Evolutionary conservation across 2,797 vertebrate species (phyloP), one percentile per base, ranked within the genome.

Genomic region (Hippopotamyrus pictus): DNA sequence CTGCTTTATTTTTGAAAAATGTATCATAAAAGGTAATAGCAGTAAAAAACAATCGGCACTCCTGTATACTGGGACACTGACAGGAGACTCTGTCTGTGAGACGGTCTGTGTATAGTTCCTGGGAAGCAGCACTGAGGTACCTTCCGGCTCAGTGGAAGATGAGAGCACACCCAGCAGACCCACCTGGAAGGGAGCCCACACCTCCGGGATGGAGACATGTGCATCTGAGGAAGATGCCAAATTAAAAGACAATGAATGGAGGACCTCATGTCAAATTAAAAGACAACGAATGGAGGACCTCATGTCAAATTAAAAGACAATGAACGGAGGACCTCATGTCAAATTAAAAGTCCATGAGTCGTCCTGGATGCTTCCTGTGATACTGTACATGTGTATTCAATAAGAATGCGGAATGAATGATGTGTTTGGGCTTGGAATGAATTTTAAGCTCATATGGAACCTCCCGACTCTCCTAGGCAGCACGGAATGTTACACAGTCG

Each of bases 401-500:
- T n/a, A 9, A 9, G 46, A 22, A 22, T 48, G 48, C 14, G 0
- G 8, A 54, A 29, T 11, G 25, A 50, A 50, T 54, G 22, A 12
- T 33, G 84, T 57, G 12, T 14, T 51, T 54, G 8, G 84, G 11
- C 22, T 54, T 5, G 51, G 50, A 12, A 57, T 86, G 8, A 57
- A 54, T 57, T 33, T 59, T 86, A 86, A 86, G 51, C 14, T 53
- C 50, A 11, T 86, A 53, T 54, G 22, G 11, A 29, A 19, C 22
- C 46, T 54, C 12, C 85, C 17, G 29, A 37, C 84, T 86, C 50
- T 54, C 87, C 5, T n/a, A 65, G 48, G 41, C 12, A 25, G 12
- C n/a, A 37, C 5, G n/a, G 19, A 48, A 88, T 33, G n/a, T 48
- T 41, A 85, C 54, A 50, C 88, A 65, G 95, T 94, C 93, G 93